Evolutionary conservation across 2,797 vertebrate species (phyloP).

Genomic region (Manis javanica): DNA sequence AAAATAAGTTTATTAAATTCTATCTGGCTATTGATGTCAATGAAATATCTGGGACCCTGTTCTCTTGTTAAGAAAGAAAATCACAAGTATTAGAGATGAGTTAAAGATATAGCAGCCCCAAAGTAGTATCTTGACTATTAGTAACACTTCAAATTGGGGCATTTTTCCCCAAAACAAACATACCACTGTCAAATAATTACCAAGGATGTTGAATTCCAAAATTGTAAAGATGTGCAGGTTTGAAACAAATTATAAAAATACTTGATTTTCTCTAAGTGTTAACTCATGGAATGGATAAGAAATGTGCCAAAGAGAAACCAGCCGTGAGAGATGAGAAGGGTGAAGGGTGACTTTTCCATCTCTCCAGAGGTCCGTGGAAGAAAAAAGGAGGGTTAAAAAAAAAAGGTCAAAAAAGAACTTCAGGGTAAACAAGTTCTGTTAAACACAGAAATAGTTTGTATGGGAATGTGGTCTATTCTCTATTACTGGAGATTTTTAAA

Average conservation of each 20-base stretch:
- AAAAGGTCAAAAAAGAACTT: background rate
- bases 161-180: background rate
- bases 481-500: slow-evolving; percentile 23
- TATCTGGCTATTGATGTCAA: background rate
- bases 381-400: background rate
- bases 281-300: background rate
- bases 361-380: background rate
- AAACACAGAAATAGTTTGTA: background rate
- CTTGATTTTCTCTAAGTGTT: background rate
- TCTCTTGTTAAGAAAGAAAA: slow-evolving; percentile 7
- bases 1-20: slow-evolving; percentile 5
- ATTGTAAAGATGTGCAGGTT: background rate
- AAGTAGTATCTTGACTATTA: background rate
- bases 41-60: background rate
- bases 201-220: background rate
- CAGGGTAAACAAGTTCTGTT: background rate
- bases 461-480: background rate
- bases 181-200: background rate
- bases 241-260: slow-evolving; percentile 16
- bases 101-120: background rate
- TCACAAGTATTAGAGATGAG: background rate
- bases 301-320: background rate
- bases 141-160: background rate
- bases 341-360: background rate
- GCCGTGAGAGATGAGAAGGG: background rate